Evolutionary conservation across 2,113 vertebrate species (phyloP), one percentile per base, ranked within the genome.

Genomic region (Jaculus jaculus): DNA sequence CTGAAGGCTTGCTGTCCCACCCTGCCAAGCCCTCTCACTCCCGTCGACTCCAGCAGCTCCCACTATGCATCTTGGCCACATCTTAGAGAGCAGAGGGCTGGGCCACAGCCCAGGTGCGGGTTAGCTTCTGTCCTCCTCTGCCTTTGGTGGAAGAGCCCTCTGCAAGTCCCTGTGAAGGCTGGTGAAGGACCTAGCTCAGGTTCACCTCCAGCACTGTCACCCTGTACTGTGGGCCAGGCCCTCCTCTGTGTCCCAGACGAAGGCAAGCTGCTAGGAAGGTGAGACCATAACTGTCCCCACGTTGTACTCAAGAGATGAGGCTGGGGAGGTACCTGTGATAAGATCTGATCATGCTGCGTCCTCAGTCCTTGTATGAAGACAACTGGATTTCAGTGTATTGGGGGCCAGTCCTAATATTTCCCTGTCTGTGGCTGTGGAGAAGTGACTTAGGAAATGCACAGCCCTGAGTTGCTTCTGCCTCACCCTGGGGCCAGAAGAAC

Each of bases 321-420:
- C 39, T 65, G 16, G 28, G 4, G 11, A 20, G 0, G 65, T 34
- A 15, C 47, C 47, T 2, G 20, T 61, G 42, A 72, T 4, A 17
- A 51, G 26, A 15, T 15, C 12, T 63, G 18, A 7, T 21, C 63
- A 9, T 10, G 75, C 77, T 32, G 32, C 30, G 16, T 51, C 37
- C 18, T 68, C 15, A 71, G 23, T 42, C 39, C 74, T 34, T 58
- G 1, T 61, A 30, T 16, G 0, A 51, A 7, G 11, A 42, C 42
- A 7, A 2, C 26, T n/a, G 21, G n/a, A 7, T 66, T 7, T 18
- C 17, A 4, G 11, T 18, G 4, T 12, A 5, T 47, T 12, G 4
- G 21, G 86, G n/a, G 60, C 26, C 24, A 32, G 4, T 3, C 4
- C 26, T 6, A 3, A 16, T 0, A 0, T 13, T 39, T n/a, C 39